These are phyloP conservation scores for Ophion ventricosus DNA, from an alignment of 2,888 invertebrate species.

Conservation along the genomic window DNA sequence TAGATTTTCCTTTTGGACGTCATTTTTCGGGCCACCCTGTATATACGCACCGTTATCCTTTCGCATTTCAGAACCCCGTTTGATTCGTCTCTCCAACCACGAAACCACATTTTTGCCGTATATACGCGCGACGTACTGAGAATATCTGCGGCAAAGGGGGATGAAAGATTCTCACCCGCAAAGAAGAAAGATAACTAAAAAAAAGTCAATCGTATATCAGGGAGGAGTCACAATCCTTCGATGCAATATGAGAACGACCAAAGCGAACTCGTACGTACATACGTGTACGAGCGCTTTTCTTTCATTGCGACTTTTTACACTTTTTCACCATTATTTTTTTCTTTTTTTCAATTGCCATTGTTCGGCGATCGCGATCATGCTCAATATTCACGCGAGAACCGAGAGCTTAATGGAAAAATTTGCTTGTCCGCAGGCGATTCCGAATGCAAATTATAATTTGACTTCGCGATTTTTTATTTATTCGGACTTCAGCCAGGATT, in stretches of 20 bases:
- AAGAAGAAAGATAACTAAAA: conserved; percentile 24
- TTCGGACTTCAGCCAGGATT: background rate
- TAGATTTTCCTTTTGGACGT: background rate
- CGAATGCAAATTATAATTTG: background rate
- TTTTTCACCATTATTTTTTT: background rate
- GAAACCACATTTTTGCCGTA: conserved; percentile 32
- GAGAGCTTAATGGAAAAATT: background rate
- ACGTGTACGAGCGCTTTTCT: background rate
- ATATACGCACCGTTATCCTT: conserved; percentile 3
- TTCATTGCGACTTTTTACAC: background rate
- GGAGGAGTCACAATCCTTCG: conserved; percentile 16
- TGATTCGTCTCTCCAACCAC: conserved; percentile 39
- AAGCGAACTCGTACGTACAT: background rate
- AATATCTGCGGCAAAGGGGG: background rate
- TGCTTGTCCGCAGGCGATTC: background rate
- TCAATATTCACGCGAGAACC: background rate
- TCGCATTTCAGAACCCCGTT: conserved; percentile 9
- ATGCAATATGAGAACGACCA: conserved; percentile 5
- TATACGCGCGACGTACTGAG: background rate
- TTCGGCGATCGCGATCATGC: background rate
- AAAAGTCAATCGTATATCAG: conserved; percentile 13
- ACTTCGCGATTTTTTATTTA: background rate
- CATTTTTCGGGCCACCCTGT: background rate
- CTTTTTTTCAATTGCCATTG: background rate
- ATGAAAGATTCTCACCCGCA: conserved; percentile 28